Conservation (phyloP, 2,113 vertebrate genomes). For the Oncorhynchus nerka region DNA sequence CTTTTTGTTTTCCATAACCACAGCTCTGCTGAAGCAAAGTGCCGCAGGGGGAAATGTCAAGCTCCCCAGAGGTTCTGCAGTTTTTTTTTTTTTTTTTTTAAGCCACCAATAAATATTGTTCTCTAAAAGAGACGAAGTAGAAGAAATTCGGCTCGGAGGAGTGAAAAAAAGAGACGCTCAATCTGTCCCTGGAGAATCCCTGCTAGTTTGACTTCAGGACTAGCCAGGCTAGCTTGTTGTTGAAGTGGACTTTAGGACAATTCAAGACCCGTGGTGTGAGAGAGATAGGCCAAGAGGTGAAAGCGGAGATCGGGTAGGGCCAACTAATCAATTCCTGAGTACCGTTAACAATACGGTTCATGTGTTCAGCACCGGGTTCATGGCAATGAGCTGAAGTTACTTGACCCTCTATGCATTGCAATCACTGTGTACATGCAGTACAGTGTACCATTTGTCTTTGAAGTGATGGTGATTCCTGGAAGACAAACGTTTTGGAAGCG, state of each 20-base stretch:
- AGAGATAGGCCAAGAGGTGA: neutral
- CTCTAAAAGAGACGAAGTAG: constrained; percentile 22
- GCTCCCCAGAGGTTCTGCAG: neutral
- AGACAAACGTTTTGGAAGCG: too few relatives aligned
- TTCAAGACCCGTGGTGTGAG: constrained; percentile 12
- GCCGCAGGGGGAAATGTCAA: constrained; percentile 29
- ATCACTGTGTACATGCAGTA: too few relatives aligned
- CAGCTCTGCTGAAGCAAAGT: neutral
- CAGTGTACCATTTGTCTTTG: too few relatives aligned
- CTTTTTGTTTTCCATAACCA: constrained; percentile 44
- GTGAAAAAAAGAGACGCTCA: constrained; percentile 25
- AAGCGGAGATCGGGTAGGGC: neutral
- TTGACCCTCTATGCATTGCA: too few relatives aligned
- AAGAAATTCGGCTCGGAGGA: constrained; percentile 29
- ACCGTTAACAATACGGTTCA: neutral
- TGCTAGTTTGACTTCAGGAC: constrained; percentile 19
- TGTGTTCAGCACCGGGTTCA: too few relatives aligned
- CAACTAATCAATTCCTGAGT: neutral
- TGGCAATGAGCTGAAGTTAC: too few relatives aligned
- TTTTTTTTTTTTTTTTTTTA: neutral
- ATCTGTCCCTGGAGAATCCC: constrained; percentile 21
- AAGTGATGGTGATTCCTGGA: too few relatives aligned
- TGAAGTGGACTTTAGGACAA: constrained; percentile 41
- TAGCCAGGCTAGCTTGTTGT: constrained; percentile 19
- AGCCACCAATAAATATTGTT: constrained; percentile 26